Base-by-base conservation (phyloP, 1,140 invertebrate genomes). In the Scaptomyza graminum region DNA sequence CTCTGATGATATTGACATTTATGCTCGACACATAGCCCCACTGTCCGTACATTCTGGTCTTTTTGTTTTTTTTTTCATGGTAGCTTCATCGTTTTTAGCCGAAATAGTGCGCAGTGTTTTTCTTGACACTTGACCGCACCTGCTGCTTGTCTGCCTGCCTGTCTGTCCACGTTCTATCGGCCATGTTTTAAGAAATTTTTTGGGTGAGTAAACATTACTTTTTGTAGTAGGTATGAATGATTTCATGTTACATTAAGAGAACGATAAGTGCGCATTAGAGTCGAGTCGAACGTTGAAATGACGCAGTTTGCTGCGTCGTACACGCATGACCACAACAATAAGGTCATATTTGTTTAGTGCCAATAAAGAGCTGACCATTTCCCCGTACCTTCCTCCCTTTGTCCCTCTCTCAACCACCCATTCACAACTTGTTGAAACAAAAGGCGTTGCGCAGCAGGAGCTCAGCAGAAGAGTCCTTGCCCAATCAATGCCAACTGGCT, bases 1-100 rank as follows among this genome's bases (percentile, higher is more conserved):
- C 62, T 54, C 83, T 75, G 67, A 82, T 79, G 82, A 66, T 87
- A 88, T 82, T 87, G 82, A 83, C 82, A 88, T 87, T 87, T 88
- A 87, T 79, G 79, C 79, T 83, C 69, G 76, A 70, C 80, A 74
- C 68, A 77, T 74, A 73, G 64, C n/a, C 31, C 55, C 64, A 28
- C 56, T 31, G 13, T 13, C 22, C 18, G 5, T 52, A 22, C 22
- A 34, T 3, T 3, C 39, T 9, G 28, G 9, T 25, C 43, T 5
- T 22, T 52, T 39, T 34, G n/a, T 57, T 41, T 5, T 5, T 34
- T 16, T 41, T 28, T 15, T 13, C n/a, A 50, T 51, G 72, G 56
- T 63, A 51, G 59, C 77, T 69, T 69, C 56, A 66, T 67, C 47
- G 65, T 71, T 74, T 74, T 56, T 84, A 79, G 47, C 67, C 64